phyloP scores from a whole-genome alignment of 2,797 vertebrate genomes.

The Loriculus beryllinus region DNA sequence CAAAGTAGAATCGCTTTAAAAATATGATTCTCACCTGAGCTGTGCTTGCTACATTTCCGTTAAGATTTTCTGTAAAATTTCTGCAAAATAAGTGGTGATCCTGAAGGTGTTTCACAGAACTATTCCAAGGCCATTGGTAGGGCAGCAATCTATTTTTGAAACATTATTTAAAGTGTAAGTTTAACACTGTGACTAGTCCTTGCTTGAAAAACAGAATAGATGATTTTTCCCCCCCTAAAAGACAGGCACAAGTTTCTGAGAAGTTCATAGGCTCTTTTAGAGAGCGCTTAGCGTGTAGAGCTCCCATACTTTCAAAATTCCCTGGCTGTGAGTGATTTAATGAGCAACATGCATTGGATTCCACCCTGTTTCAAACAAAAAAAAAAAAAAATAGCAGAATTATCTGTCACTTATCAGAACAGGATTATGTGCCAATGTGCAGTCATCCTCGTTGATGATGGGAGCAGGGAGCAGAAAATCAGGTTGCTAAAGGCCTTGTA shows the following conservation, averaged over 20 bases:
- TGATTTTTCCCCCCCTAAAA: background rate
- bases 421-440: background rate
- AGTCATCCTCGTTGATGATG: background rate
- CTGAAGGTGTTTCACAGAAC: background rate
- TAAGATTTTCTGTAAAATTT: background rate
- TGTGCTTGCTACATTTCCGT: background rate
- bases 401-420: background rate
- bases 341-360: background rate
- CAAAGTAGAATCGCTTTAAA: background rate
- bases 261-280: background rate
- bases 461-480: background rate
- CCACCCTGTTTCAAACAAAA: background rate
- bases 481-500: background rate
- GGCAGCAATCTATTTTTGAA: background rate
- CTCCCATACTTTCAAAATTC: background rate
- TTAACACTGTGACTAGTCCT: background rate
- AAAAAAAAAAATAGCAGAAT: background rate
- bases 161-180: background rate
- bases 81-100: background rate
- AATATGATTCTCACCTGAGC: background rate
- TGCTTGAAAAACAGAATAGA: background rate
- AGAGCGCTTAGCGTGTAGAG: background rate
- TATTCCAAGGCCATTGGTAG: background rate
- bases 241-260: background rate
- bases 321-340: background rate